phyloP scores from a whole-genome alignment of 1,140 invertebrate species.

The Trichonephila inaurata region DNA sequence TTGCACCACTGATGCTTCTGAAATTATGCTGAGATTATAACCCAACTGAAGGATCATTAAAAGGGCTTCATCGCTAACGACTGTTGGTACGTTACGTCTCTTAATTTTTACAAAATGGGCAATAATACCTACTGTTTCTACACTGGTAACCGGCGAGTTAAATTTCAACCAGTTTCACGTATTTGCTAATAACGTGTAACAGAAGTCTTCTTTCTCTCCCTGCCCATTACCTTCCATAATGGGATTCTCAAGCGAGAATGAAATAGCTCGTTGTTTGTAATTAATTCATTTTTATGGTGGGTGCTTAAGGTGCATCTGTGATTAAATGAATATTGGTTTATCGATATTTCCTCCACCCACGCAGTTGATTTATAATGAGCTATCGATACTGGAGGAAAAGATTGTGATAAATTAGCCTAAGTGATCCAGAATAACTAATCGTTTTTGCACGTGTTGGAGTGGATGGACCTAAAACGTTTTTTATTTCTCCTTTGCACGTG shows the following conservation, averaged over 20 bases:
- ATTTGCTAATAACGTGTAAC: conserved; percentile 24
- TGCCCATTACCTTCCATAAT: neutral
- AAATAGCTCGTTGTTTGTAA: conserved; percentile 13
- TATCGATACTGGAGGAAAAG: neutral
- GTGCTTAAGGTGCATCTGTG: neutral
- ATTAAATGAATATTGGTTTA: conserved; percentile 32
- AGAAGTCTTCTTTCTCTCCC: too few relatives aligned
- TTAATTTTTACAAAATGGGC: conserved; percentile 8
- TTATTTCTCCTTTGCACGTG: neutral
- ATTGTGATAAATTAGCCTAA: neutral
- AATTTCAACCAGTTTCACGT: conserved; percentile 10
- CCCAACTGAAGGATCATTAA: conserved; percentile 10
- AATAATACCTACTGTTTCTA: conserved; percentile 32
- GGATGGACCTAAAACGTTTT: neutral
- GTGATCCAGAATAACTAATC: neutral
- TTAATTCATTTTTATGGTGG: conserved; percentile 26
- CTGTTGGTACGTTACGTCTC: neutral
- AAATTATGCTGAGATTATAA: conserved; percentile 32
- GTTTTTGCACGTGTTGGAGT: neutral
- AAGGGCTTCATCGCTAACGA: neutral
- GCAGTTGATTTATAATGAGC: neutral
- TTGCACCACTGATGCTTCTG: neutral
- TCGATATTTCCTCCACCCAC: neutral
- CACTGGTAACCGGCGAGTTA: neutral
- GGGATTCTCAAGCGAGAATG: neutral